Evolutionary conservation across 2,888 invertebrate species (phyloP), one percentile per base, ranked within the genome.

Genomic region (Abrostola tripartita): DNA sequence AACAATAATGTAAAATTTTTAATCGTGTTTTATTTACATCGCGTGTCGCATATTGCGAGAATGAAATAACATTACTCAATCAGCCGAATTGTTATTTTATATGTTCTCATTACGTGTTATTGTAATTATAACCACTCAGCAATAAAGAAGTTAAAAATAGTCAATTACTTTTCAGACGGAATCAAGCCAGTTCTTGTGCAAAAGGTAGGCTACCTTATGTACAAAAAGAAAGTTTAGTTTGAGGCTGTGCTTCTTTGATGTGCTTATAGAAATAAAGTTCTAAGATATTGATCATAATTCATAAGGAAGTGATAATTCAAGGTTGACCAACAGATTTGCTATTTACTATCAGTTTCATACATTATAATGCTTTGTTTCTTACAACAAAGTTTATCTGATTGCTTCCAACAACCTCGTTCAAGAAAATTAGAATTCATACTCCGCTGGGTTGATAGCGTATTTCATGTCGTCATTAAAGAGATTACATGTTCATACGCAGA

Each of bases 261-360:
- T 9, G 44, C 14, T 9, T 9, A 47, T 47, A 4, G 12, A 14
- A 9, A 24, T 60, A 7, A 61, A 53, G 61, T 50, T 42, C n/a
- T 55, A 12, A 65, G 44, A 53, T 68, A 76, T 58, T 37, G 60
- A 65, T 68, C 49, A 65, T 68, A 24, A 24, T 24, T 24, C 1
- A 24, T 24, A 56, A 63, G 74, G 76, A 77, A 76, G 63, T 71
- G 9, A 11, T 50, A n/a, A 65, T 61, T 77, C 71, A 76, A 77
- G 77, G 77, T 40, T 61, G 38, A 49, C 10, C 53, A 24, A 63
- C 47, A 40, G 44, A 59, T 70, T 65, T 38, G 37, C 38, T 47
- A 42, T 57, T 60, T 41, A 37, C 6, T 24, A 60, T 51, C 49
- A 63, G 40, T 40, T 37, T 57, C 37, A 14, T 58, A 50, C 44